Evolutionary conservation across 2,888 invertebrate species (phyloP).

Genomic region (Amiota mariae): DNA sequence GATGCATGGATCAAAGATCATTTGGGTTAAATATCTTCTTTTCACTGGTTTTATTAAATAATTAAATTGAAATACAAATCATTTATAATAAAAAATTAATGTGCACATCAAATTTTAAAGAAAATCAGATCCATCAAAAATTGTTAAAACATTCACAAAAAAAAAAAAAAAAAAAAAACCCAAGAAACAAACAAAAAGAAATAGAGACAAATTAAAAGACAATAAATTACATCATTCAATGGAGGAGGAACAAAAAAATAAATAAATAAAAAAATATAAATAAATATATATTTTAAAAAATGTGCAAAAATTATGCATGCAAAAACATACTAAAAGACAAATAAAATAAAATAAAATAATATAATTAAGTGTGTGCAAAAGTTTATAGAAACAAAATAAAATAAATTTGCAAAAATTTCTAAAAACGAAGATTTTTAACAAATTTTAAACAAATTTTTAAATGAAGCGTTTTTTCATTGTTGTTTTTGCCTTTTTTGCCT

Average conservation of each 20-base stretch:
- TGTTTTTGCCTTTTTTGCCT: constrained; percentile 12
- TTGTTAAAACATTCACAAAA: constrained; percentile 27
- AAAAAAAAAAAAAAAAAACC: constrained; percentile 10
- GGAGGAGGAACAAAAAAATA: neutral
- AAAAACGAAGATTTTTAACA: constrained; percentile 2
- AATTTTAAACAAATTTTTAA: neutral
- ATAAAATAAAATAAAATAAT: constrained; percentile 19
- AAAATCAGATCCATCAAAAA: constrained; percentile 53
- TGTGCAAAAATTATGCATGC: constrained; percentile 58
- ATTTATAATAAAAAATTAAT: constrained; percentile 44
- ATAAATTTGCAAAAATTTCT: constrained; percentile 25
- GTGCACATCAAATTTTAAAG: constrained; percentile 46
- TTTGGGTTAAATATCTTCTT: too few relatives aligned
- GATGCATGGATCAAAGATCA: too few relatives aligned
- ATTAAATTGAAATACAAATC: too few relatives aligned
- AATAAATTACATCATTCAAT: constrained; percentile 11
- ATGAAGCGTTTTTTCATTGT: neutral
- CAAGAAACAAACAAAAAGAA: constrained; percentile 34
- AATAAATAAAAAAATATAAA: constrained; percentile 28
- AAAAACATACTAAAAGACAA: constrained; percentile 13
- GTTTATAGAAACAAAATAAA: constrained; percentile 24
- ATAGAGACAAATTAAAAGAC: constrained; percentile 38
- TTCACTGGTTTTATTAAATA: too few relatives aligned
- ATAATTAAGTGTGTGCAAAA: constrained; percentile 27
- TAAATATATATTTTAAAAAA: constrained; percentile 42